Conservation (phyloP, 2,797 vertebrate genomes). For the Pseudomugil tenellus region DNA sequence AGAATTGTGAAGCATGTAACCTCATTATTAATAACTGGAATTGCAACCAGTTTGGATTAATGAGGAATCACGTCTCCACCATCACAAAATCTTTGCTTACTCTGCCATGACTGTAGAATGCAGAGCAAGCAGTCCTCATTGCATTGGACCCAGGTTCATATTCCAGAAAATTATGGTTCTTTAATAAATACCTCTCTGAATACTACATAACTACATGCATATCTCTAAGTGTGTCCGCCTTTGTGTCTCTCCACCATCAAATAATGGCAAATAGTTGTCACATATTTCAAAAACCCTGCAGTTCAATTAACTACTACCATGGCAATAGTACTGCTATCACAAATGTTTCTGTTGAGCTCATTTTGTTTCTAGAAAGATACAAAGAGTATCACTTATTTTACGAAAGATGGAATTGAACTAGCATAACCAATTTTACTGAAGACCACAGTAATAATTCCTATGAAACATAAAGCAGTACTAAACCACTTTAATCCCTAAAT, state of each 20-base stretch:
- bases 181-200: not conserved
- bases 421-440: not conserved
- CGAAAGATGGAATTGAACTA: not conserved
- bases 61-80: constrained; percentile 4
- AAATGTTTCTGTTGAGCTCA: not conserved
- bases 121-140: not conserved
- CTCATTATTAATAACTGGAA: not conserved
- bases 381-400: not conserved
- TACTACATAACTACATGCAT: too few relatives aligned
- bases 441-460: too few relatives aligned
- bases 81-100: not conserved
- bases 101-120: not conserved
- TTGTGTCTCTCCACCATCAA: not conserved
- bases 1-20: not conserved
- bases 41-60: not conserved
- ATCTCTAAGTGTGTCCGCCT: not conserved
- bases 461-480: too few relatives aligned
- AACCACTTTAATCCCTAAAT: too few relatives aligned
- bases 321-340: not conserved
- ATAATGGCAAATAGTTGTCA: not conserved
- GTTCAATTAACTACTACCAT: not conserved
- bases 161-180: not conserved
- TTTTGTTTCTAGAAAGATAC: not conserved
- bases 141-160: not conserved
- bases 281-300: not conserved